A percentile compares a stretch with the other conserved stretches of the same genome.
These are phyloP conservation scores for Pseudoips prasinana DNA, from an alignment of 2,888 invertebrate genomes.

Conservation along the genomic window DNA sequence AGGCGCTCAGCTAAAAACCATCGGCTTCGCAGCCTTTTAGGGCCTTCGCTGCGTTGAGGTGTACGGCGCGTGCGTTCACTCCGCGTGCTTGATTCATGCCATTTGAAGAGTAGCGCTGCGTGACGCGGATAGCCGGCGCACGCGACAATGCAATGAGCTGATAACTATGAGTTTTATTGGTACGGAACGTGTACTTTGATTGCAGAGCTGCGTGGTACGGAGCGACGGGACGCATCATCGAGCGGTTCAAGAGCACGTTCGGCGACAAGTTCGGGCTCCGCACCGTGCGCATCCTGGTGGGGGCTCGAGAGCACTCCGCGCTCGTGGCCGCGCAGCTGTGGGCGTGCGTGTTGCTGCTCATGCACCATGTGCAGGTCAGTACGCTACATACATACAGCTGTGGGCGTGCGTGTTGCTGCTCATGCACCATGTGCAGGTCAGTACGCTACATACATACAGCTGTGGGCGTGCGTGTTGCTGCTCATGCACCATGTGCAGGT, in stretches of 20 bases:
- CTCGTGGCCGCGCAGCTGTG: constrained; percentile 83
- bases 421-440: no score
- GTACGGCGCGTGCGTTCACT: background rate
- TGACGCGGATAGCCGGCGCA: constrained; percentile 84
- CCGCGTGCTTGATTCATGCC: no score
- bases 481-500: no score
- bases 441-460: no score
- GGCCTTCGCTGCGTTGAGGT: background rate
- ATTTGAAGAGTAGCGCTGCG: no score
- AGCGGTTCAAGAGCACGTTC: constrained; percentile 74
- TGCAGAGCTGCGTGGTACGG: constrained; percentile 87
- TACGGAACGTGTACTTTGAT: no score
- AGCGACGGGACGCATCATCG: constrained; percentile 83
- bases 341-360: constrained; percentile 84
- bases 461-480: no score
- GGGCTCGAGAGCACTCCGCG: constrained; percentile 20
- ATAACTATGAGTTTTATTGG: no score
- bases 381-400: background rate
- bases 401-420: no score
- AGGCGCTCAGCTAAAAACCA: no score
- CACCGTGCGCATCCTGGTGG: constrained; percentile 51
- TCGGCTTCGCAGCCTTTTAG: no score
- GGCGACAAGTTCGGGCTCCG: constrained; percentile 79
- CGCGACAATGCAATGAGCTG: no score
- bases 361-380: constrained; percentile 24